Percentiles rank a stretch among this genome's conserved stretches.
Evolutionary conservation across 2,888 invertebrate genomes (phyloP).

Genomic region (Acronicta leporina): DNA sequence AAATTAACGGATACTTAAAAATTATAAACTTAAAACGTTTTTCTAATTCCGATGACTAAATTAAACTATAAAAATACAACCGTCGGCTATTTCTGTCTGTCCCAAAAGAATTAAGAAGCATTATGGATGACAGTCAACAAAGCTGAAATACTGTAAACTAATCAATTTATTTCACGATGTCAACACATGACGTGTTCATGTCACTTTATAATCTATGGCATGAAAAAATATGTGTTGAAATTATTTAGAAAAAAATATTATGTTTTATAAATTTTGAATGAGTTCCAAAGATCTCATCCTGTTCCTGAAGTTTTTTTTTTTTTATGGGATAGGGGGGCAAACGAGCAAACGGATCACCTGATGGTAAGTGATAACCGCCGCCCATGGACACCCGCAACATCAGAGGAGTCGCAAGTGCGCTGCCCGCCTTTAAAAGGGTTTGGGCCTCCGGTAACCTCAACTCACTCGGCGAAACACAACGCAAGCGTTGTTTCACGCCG

Average conservation of each 20-base stretch:
- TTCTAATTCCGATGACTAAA: not conserved
- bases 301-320: too few species aligned
- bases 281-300: not conserved
- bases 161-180: slow-evolving; percentile 17
- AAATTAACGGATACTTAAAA: not conserved
- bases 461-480: too few species aligned
- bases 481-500: too few species aligned
- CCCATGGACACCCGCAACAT: too few species aligned
- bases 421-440: too few species aligned
- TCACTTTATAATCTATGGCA: slow-evolving; percentile 8
- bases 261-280: not conserved
- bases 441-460: too few species aligned
- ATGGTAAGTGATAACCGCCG: too few species aligned
- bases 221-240: slow-evolving; percentile 7
- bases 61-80: slow-evolving; percentile 13
- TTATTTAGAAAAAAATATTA: slow-evolving; percentile 4
- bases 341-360: too few species aligned
- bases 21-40: not conserved
- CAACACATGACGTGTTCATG: slow-evolving; percentile 25
- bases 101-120: slow-evolving; percentile 18
- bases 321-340: too few species aligned
- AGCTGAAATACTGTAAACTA: slow-evolving; percentile 19
- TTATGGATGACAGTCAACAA: slow-evolving; percentile 19
- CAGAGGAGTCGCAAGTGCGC: too few species aligned
- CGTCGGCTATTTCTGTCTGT: slow-evolving; percentile 32